Base-by-base conservation (phyloP, 1,140 invertebrate species). In the Cataglyphis hispanica region DNA sequence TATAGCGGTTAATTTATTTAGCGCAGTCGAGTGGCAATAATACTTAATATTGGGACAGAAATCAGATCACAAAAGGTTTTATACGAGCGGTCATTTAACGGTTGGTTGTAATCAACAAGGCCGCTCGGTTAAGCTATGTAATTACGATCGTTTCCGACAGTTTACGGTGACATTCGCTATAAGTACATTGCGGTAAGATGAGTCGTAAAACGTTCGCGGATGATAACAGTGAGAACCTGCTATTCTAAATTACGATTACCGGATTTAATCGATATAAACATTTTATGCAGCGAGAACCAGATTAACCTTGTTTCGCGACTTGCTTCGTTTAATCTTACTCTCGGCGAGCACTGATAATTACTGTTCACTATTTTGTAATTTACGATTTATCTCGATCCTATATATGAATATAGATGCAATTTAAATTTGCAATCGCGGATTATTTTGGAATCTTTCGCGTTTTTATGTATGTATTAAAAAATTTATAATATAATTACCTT, bases 161-260 rank as follows among this genome's bases (percentile, higher is more conserved):
- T 84, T 84, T 84, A 84, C 53, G 46, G 72, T 84, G 83, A 77
- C 83, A 84, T 74, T 53, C 61, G 22, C 43, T 60, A 60, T 84
- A 84, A 84, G 77, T 84, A 56, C 43, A 34, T 64, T n/a, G 72
- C 83, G 46, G 43, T 25, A 43, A 64, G 72, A 63, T 56, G 61
- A 64, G 31, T 77, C 60, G 72, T 84, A 77, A 77, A 84, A 84
- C 60, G 40, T 74, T 63, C 3, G 37, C n/a, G 69, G 37, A 27
- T 74, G 80, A 84, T 84, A 61, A 84, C 61, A 37, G 58, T 13
- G 56, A 46, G 75, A 84, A 75, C 46, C 69, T 61, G 27, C 27
- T 75, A 72, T 56, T 75, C 69, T 75, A 75, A 75, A 72, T 84
- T 84, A 74, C n/a, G 37, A 16, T 60, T 84, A 22, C 22, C 25